Evolutionary conservation across 1,140 invertebrate species (phyloP), one percentile per base, ranked within the genome.

Genomic region (Brachionus rubens): DNA sequence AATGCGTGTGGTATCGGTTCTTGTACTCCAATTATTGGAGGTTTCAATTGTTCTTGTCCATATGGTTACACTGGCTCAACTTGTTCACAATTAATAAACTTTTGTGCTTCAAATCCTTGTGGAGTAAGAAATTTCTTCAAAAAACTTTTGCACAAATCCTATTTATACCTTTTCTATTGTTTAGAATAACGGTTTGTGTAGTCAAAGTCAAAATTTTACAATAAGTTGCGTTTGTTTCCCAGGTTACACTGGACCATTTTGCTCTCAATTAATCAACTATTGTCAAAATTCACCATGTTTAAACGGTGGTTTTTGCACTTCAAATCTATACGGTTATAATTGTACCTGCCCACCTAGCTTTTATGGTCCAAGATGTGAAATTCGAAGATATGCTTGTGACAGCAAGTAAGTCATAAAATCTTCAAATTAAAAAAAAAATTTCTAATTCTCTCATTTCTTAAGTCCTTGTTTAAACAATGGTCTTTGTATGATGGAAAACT

Each of bases 191-290:
- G 72, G 72, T 43, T 7, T 75, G 5, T 75, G 72, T 47, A 43
- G 24, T 40, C 48, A 54, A 50, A 28, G 2, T 6, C 5, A 10
- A 26, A 52, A 33, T n/a, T 36, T 26, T 21, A n/a, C 36, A 19
- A 76, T 59, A 16, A 43, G 9, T 12, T 80, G 79, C 47, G 10
- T 33, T 0, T 80, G 79, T 50, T 33, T 47, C 1, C 59, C 75
- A 52, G 81, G 80, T 3, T 84, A 80, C 68, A 78, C 78, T 3
- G 80, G 81, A 6, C 19, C 16, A 12, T 78, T 79, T 68, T 97
- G 94, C 82, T 93, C 96, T 84, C 91, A 91, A 12, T 91, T 91
- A 81, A 91, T 94, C 75, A 92, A 96, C 81, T 93, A 95, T 83
- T 96, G 94, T 82, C 83, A 91, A 9, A 92, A 89, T 77, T 91